Base-by-base conservation (phyloP, 2,113 vertebrate species). In the Tragelaphus buxtoni region DNA sequence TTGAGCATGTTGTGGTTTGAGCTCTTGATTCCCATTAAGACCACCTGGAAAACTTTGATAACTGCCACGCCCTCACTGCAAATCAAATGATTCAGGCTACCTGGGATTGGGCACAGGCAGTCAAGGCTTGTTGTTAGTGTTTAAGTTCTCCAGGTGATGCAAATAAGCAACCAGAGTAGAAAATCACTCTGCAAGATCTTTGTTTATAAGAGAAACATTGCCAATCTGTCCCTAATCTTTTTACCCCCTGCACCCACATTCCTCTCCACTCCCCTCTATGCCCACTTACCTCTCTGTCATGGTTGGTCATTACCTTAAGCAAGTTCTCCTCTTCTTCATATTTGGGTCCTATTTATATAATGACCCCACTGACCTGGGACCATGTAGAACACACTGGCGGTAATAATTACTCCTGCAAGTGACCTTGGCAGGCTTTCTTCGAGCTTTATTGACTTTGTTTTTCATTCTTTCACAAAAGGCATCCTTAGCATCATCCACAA, bases 351-450 rank as follows among this genome's bases (percentile, higher is more conserved):
- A 39, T 90, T 97, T 90, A 94, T 93, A 84, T 39, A 97, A 49
- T 96, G 93, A 95, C 89, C 63, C 95, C 84, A 84, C 80, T 96
- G 60, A 88, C 89, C 86, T 81, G 87, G 60, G 83, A 89, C 63
- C 83, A 89, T 11, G 22, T 92, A 16, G 28, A 96, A 90, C 32
- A 94, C 74, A 63, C 69, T 91, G 82, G 81, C 93, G 76, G 90
- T 95, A 95, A 92, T 96, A 97, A 95, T 96, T 94, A 97, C 24
- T 82, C 60, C 18, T 72, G 72, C 61, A 82, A 79, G 26, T 74
- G 86, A 95, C 81, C 61, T 85, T 90, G 69, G 77, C 49, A 94
- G 92, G 84, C 88, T 96, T 97, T 97, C 82, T 80, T 87, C 76
- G 92, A 97, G 88, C 60, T 90, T 92, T 84, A 91, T 60, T 58